phyloP scores from a whole-genome alignment of 2,797 vertebrate genomes.

The Paramormyrops hopkinsi region DNA sequence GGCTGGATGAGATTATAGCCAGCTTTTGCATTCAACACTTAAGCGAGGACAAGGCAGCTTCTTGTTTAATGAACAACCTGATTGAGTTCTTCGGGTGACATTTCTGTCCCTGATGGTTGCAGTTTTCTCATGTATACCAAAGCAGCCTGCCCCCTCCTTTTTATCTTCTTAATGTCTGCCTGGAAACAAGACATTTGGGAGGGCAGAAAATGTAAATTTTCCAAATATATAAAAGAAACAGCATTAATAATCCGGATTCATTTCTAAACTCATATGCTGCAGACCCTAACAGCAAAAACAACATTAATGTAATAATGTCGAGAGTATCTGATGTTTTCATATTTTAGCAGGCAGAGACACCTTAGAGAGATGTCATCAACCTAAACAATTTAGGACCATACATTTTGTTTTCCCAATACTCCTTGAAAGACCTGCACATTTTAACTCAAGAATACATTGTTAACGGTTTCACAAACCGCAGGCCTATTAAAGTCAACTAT shows the following conservation, averaged over 20 bases:
- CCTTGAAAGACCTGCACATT: background rate
- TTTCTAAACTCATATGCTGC: background rate
- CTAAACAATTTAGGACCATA: background rate
- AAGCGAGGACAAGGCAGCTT: background rate
- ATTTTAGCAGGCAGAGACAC: background rate
- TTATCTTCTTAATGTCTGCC: constrained; percentile 45
- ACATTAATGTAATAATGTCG: background rate
- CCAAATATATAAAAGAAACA: background rate
- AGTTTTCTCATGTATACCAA: constrained; percentile 32
- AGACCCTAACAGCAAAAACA: constrained; percentile 3
- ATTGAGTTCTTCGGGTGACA: background rate
- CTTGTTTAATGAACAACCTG: constrained; percentile 5
- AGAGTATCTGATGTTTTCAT: background rate
- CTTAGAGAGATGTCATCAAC: background rate
- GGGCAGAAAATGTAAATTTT: background rate
- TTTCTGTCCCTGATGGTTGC: background rate
- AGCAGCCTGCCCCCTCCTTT: constrained; percentile 47
- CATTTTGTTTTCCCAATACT: background rate
- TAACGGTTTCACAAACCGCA: background rate
- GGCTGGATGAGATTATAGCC: background rate
- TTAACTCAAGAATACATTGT: background rate
- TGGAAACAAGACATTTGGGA: constrained; percentile 26
- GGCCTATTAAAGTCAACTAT: background rate
- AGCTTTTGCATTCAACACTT: background rate
- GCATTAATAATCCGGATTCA: constrained; percentile 5